Conservation (phyloP, 2,113 vertebrate genomes). For the Trogon melanurus region DNA sequence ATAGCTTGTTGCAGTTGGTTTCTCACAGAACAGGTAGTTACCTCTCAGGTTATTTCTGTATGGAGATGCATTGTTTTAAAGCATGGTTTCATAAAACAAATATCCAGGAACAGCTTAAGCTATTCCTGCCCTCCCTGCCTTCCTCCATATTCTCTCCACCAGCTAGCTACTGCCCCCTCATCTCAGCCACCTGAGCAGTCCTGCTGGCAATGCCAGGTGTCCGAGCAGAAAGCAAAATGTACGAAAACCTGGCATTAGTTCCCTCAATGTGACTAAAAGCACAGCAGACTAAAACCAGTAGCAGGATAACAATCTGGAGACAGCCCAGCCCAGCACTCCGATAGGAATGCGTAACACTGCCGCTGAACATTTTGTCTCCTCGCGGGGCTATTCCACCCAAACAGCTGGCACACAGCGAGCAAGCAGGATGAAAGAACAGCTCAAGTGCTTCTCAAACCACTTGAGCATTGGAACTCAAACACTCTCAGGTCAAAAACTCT, state of each 20-base stretch:
- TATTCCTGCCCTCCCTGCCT: not conserved
- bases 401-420: not conserved
- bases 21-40: not conserved
- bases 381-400: not conserved
- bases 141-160: not conserved
- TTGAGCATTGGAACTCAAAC: not conserved
- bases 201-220: not conserved
- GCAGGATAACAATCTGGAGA: not conserved
- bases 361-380: not conserved
- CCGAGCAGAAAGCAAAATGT: not conserved
- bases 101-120: not conserved
- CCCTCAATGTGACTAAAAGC: not conserved
- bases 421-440: not conserved
- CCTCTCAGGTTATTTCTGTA: not conserved
- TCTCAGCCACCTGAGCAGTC: not conserved
- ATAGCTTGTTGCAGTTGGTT: not conserved
- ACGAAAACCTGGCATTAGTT: not conserved
- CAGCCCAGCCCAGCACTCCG: not conserved
- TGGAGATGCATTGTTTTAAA: not conserved
- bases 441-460: not conserved
- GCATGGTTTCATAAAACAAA: not conserved
- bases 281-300: not conserved
- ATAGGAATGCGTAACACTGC: not conserved
- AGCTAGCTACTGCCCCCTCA: not conserved
- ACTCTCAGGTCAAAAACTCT: not conserved